Percentiles rank a stretch among this genome's conserved stretches.
Conservation (phyloP, 2,888 invertebrate species). For the Dasysyrphus tricinctus region DNA sequence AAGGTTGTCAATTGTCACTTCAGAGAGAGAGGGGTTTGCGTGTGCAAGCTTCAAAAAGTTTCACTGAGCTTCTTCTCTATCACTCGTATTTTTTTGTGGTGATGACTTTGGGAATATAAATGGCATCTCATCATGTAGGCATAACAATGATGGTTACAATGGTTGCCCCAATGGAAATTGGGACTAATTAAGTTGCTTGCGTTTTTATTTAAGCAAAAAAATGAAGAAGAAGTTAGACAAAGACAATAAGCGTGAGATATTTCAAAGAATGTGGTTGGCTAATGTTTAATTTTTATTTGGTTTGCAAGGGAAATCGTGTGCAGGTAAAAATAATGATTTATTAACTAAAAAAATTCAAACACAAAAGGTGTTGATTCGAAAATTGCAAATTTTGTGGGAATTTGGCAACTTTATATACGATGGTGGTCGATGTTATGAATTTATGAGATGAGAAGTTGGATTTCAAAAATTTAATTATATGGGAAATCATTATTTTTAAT, state of each 20-base stretch:
- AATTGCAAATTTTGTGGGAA: slow-evolving; percentile 29
- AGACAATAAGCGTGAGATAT: slow-evolving; percentile 67
- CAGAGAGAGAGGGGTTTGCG: neutral
- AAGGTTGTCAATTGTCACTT: slow-evolving; percentile 22
- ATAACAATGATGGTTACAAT: slow-evolving; percentile 31
- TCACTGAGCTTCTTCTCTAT: slow-evolving; percentile 39
- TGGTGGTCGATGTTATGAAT: neutral
- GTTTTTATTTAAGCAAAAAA: neutral
- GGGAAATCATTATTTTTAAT: neutral
- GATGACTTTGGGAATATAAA: slow-evolving; percentile 14
- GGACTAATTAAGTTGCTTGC: slow-evolving; percentile 61
- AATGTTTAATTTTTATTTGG: slow-evolving; percentile 19
- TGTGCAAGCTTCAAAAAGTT: slow-evolving; percentile 35
- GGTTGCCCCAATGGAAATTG: slow-evolving; percentile 65
- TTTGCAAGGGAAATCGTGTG: slow-evolving; percentile 54
- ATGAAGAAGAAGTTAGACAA: neutral
- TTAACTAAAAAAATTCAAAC: slow-evolving; percentile 32
- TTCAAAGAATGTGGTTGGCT: slow-evolving; percentile 13
- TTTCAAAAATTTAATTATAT: neutral
- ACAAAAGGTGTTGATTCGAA: slow-evolving; percentile 60
- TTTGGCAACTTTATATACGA: neutral
- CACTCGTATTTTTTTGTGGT: slow-evolving; percentile 3
- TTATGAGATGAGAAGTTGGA: neutral
- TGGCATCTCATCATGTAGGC: neutral
- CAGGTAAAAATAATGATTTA: slow-evolving; percentile 6